Evolutionary conservation across 1,140 invertebrate species (phyloP).

Genomic region (Hylaeus volcanicus): DNA sequence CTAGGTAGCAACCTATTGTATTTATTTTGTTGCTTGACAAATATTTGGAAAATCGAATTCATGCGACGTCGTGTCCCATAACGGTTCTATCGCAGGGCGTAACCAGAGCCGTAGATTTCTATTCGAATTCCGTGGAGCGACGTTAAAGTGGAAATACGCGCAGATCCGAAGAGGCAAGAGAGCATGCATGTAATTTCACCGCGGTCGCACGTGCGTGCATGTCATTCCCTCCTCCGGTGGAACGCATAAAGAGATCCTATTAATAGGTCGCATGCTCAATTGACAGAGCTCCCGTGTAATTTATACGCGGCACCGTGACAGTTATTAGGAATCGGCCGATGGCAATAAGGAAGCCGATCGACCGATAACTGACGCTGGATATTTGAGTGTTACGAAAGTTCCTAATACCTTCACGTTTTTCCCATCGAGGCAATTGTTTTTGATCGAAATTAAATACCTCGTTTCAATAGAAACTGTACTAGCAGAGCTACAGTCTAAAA

Average conservation of each 20-base stretch:
- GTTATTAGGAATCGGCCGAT: slow-evolving; percentile 40
- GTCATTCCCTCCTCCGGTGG: slow-evolving; percentile 33
- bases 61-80: too few species aligned
- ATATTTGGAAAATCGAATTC: too few species aligned
- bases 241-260: slow-evolving; percentile 52
- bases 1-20: too few species aligned
- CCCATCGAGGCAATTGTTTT: background rate
- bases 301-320: slow-evolving; percentile 41
- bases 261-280: slow-evolving; percentile 51
- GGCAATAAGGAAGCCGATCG: slow-evolving; percentile 48
- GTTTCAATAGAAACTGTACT: too few species aligned
- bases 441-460: too few species aligned
- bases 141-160: slow-evolving; percentile 25
- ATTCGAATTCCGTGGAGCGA: slow-evolving; percentile 19
- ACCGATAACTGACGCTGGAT: slow-evolving; percentile 14
- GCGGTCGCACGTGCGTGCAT: slow-evolving; percentile 45
- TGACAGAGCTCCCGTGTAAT: slow-evolving; percentile 42
- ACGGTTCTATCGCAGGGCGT: background rate
- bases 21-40: too few species aligned
- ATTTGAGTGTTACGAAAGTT: slow-evolving; percentile 6
- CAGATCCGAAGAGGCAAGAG: slow-evolving; percentile 34
- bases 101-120: slow-evolving; percentile 10
- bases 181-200: slow-evolving; percentile 44
- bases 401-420: background rate
- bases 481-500: too few species aligned